Evolutionary conservation across 2,888 invertebrate genomes (phyloP).

Genomic region (Helicoverpa assulta): DNA sequence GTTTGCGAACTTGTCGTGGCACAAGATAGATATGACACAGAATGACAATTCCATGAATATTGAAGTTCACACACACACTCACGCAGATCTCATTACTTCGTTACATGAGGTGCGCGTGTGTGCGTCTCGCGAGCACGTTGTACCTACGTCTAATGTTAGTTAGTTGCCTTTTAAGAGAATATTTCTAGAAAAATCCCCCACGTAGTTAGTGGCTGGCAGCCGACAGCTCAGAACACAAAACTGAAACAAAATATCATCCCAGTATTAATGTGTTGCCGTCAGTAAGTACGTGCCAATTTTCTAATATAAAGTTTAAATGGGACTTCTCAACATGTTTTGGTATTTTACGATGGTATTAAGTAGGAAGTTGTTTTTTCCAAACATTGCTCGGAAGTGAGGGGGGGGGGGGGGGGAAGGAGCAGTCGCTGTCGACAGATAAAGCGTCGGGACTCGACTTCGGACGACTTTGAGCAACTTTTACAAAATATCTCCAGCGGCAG

Average conservation of each 20-base stretch:
- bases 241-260: neutral
- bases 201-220: neutral
- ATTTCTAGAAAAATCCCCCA: neutral
- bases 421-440: constrained; percentile 39
- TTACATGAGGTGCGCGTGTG: neutral
- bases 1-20: constrained; percentile 25
- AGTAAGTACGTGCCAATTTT: neutral
- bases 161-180: neutral
- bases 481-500: constrained; percentile 36
- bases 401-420: constrained; percentile 21
- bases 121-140: neutral
- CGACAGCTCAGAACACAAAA: neutral
- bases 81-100: neutral
- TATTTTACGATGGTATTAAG: constrained; percentile 4
- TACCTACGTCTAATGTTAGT: neutral
- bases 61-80: neutral
- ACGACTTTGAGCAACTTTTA: constrained; percentile 47
- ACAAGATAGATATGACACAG: constrained; percentile 1
- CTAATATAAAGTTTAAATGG: constrained; percentile 4
- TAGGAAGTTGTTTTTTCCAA: constrained; percentile 46
- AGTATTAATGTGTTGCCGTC: neutral
- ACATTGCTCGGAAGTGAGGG: constrained; percentile 16
- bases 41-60: neutral
- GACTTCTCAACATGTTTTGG: neutral
- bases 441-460: constrained; percentile 25